These are phyloP conservation scores for Adelphocoris suturalis DNA, from an alignment of 2,888 invertebrate species.

Conservation along the genomic window DNA sequence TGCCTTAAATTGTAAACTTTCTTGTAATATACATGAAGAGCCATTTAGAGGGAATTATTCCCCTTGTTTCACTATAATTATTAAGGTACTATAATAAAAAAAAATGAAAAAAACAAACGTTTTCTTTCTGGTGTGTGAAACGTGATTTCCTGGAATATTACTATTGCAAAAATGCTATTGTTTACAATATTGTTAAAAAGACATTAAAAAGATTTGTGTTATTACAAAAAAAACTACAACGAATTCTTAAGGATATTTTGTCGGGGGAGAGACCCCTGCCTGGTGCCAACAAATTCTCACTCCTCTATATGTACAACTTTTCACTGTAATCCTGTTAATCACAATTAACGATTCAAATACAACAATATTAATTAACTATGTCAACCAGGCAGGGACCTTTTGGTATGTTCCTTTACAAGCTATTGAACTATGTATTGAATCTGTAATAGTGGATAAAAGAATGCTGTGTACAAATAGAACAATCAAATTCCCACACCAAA, in stretches of 20 bases:
- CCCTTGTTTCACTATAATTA: constrained; percentile 38
- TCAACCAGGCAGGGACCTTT: constrained; percentile 57
- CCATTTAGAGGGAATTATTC: constrained; percentile 32
- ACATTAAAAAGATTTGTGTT: constrained; percentile 53
- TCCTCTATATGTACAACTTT: not conserved
- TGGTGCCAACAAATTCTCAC: constrained; percentile 8
- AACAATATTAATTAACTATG: not conserved
- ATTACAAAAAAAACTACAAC: constrained; percentile 58
- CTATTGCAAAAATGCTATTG: constrained; percentile 60
- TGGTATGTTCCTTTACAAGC: constrained; percentile 30
- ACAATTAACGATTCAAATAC: constrained; percentile 1
- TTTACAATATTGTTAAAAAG: constrained; percentile 57
- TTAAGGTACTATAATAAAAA: constrained; percentile 53
- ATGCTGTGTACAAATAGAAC: constrained; percentile 54
- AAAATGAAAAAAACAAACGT: not conserved
- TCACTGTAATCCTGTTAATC: not conserved
- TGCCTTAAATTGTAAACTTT: constrained; percentile 62
- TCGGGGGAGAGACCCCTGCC: constrained; percentile 59
- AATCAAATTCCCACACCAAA: constrained; percentile 65
- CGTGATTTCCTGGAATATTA: constrained; percentile 54
- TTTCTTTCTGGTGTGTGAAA: constrained; percentile 63
- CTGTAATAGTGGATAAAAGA: constrained; percentile 45
- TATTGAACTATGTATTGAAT: constrained; percentile 53
- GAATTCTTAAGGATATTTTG: constrained; percentile 64
- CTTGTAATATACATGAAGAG: constrained; percentile 60